A percentile compares a stretch with the other conserved stretches of the same genome.
Conservation (phyloP, 92 coral and sea anemone species). For the Umimayanthus chanpuru region DNA sequence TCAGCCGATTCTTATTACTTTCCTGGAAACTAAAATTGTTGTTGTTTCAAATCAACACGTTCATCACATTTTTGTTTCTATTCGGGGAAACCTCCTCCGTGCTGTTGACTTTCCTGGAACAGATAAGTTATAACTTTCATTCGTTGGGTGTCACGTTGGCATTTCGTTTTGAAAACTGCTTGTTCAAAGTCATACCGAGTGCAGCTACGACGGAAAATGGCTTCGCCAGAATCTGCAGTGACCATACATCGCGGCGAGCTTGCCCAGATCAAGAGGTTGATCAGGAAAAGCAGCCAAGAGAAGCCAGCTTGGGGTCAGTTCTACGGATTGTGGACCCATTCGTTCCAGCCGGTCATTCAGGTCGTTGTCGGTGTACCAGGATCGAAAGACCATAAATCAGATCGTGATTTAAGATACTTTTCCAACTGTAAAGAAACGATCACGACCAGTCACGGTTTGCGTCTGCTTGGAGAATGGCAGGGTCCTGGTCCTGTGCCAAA, state of each 20-base stretch:
- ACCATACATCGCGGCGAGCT: slow-evolving; percentile 67
- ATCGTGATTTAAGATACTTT: not conserved
- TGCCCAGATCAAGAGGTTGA: slow-evolving; percentile 45
- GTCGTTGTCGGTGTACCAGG: slow-evolving; percentile 28
- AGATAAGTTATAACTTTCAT: too few species aligned
- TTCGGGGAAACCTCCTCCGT: not conserved
- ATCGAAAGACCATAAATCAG: not conserved
- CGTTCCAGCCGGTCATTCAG: slow-evolving; percentile 66
- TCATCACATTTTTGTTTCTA: too few species aligned
- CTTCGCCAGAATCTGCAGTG: slow-evolving; percentile 35
- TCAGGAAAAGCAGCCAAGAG: not conserved
- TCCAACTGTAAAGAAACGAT: not conserved
- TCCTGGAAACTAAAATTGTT: not conserved
- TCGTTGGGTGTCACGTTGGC: not conserved
- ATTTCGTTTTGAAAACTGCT: not conserved
- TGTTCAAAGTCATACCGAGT: not conserved
- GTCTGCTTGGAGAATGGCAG: slow-evolving; percentile 61
- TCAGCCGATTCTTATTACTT: not conserved
- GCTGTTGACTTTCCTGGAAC: not conserved
- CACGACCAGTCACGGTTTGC: slow-evolving; percentile 40
- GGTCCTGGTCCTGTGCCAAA: not conserved
- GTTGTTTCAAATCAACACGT: too few species aligned
- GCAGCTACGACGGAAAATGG: not conserved
- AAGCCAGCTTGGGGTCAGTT: slow-evolving; percentile 39
- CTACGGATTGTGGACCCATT: slow-evolving; percentile 70